These are phyloP conservation scores for Nomada hirtipes DNA, from an alignment of 2,888 invertebrate species.

Conservation along the genomic window DNA sequence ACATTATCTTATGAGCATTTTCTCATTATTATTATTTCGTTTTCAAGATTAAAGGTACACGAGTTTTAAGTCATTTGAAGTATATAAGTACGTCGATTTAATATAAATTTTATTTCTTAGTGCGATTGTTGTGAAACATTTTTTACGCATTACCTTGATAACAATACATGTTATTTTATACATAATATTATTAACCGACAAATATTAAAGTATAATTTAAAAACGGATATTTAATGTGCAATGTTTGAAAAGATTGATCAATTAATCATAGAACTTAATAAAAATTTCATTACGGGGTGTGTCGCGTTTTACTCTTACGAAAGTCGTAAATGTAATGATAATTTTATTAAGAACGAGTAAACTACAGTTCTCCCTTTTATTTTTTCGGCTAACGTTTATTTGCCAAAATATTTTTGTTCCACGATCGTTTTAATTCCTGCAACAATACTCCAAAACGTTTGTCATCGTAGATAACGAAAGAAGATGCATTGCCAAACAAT, in stretches of 20 bases:
- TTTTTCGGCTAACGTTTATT: not conserved
- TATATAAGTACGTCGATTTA: not conserved
- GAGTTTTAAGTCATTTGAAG: not conserved
- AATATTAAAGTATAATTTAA: no score
- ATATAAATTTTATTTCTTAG: not conserved
- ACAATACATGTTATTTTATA: not conserved
- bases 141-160: not conserved
- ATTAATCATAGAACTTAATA: no score
- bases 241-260: no score
- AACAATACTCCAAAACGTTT: not conserved
- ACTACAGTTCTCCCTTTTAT: not conserved
- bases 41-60: not conserved
- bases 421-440: not conserved
- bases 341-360: no score
- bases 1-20: no score
- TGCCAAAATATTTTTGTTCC: not conserved
- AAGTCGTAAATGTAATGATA: no score
- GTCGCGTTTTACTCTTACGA: no score
- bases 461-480: constrained; percentile 88
- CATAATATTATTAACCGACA: no score
- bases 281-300: no score
- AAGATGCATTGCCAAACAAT: constrained; percentile 90
- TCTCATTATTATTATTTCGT: not conserved
- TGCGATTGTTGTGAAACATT: not conserved
- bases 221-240: no score